These are phyloP conservation scores for Tragelaphus imberbis DNA, from an alignment of 2,113 vertebrate genomes.

Conservation along the genomic window DNA sequence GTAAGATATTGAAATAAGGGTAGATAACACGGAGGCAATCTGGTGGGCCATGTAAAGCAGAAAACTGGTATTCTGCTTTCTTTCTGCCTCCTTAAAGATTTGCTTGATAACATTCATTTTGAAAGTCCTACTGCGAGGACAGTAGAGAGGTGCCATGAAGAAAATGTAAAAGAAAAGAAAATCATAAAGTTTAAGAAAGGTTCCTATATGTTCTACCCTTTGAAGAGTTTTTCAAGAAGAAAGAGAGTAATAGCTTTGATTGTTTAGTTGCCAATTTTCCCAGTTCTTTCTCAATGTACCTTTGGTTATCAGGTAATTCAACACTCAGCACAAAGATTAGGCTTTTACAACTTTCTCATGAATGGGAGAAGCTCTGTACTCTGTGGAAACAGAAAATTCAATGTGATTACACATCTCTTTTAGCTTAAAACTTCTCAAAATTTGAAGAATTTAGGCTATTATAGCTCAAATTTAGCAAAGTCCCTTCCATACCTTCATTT, in stretches of 20 bases:
- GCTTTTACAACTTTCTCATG: not conserved
- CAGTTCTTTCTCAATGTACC: not conserved
- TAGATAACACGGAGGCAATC: not conserved
- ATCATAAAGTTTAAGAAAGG: not conserved
- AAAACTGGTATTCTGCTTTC: not conserved
- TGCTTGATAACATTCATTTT: not conserved
- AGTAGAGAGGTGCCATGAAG: not conserved
- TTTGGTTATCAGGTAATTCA: not conserved
- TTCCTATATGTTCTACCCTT: not conserved
- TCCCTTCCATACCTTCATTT: not conserved
- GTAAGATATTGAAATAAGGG: not conserved
- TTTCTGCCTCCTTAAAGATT: not conserved
- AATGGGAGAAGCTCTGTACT: not conserved
- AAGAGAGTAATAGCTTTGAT: not conserved
- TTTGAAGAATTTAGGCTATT: not conserved
- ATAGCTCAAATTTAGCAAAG: not conserved
- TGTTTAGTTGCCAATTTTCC: constrained; percentile 32
- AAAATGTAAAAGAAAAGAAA: not conserved
- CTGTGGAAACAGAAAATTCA: not conserved
- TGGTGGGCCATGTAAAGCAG: not conserved
- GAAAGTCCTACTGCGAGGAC: not conserved
- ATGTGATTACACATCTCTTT: not conserved
- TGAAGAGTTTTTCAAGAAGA: not conserved
- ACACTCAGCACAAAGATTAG: not conserved
- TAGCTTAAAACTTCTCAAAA: not conserved